phyloP scores from a whole-genome alignment of 2,113 vertebrate species.

The Petrocephalus microphthalmus region DNA sequence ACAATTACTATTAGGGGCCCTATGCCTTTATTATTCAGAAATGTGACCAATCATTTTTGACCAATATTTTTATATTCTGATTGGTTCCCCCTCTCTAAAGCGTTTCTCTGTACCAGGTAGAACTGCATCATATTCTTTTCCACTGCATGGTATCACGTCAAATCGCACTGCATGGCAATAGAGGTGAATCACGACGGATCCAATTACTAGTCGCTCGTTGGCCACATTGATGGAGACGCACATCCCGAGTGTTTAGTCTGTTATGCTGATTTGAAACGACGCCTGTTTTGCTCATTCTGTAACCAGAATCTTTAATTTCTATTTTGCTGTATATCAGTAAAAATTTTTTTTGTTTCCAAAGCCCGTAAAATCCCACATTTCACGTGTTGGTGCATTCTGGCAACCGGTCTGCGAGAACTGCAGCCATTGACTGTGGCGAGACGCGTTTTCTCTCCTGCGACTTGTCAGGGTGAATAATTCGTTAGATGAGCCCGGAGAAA shows the following conservation, averaged over 20 bases:
- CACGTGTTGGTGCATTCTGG: neutral
- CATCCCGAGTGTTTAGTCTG: neutral
- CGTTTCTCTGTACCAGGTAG: neutral
- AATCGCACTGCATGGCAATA: neutral
- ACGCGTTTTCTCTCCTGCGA: neutral
- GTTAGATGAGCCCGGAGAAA: neutral
- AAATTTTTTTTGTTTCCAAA: neutral
- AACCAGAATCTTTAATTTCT: neutral
- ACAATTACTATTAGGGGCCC: neutral
- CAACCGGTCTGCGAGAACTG: neutral
- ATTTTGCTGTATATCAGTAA: neutral
- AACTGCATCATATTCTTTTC: neutral
- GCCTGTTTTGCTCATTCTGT: neutral
- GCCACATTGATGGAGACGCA: neutral
- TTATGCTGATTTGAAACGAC: neutral
- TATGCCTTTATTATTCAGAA: neutral
- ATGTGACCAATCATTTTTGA: neutral
- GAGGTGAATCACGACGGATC: neutral
- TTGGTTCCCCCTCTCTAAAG: neutral
- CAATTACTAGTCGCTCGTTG: neutral
- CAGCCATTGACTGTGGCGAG: neutral
- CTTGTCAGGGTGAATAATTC: constrained; percentile 1
- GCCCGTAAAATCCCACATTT: neutral
- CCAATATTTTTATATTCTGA: neutral
- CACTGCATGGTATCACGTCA: neutral